Base-by-base conservation (phyloP, 2,888 invertebrate genomes). In the Drosophila melanosoma region DNA sequence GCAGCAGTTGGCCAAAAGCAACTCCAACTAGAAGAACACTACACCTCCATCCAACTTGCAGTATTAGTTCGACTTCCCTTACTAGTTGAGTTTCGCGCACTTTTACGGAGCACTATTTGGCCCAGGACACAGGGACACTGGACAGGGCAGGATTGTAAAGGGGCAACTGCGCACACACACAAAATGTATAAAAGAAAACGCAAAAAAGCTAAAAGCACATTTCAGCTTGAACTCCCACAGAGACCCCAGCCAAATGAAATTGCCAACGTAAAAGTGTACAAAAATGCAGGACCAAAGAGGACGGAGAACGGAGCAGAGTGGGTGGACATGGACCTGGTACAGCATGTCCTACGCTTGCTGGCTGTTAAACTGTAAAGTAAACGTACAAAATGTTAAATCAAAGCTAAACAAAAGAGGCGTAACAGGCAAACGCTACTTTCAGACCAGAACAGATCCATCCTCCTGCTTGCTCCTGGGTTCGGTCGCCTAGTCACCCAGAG, bases 371-470 rank as follows among this genome's bases (percentile, higher is more conserved):
- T 85, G 74, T 87, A 89, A 85, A 85, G 87, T 85, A 89, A 85
- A 85, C 89, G 85, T 80, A 89, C 85, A 85, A 89, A 85, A 87
- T 85, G 85, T 89, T 85, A 78, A 87, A 85, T 89, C 85, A 85
- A 85, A 85, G 85, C 85, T 76, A 85, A 85, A 87, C 85, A 85
- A 89, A 87, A 84, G 85, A 89, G 84, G 87, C 85, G 85, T 82
- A 85, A 79, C 89, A 76, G 76, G 72, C 71, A 67, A 77, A 59
- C 64, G 60, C 64, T 57, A 29, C 56, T 26, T 49, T 12, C 58
- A 32, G 65, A 52, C 40, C 74, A 11, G 17, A 38, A 54, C 56
- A 60, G 63, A 53, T 36, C 29, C 29, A 29, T 26, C 23, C 53
- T 54, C 29, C 20, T 8, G 5, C 54, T 26, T 15, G 29, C 51